phyloP scores from a whole-genome alignment of 2,113 vertebrate species.

The Phoxinus phoxinus region DNA sequence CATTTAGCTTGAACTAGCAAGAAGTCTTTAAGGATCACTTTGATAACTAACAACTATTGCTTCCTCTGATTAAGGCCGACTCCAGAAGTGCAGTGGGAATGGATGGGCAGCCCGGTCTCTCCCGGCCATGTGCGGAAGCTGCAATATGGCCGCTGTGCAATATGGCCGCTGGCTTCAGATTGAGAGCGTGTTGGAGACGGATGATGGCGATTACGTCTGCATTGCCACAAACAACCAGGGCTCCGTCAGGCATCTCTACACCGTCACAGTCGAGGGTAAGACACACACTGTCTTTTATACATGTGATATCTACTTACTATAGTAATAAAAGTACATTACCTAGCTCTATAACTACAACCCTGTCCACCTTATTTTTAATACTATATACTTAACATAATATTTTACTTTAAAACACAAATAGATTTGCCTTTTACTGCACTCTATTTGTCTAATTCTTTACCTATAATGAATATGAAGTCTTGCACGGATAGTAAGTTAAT shows the following conservation, averaged over 20 bases:
- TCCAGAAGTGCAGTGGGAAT: conserved; percentile 79
- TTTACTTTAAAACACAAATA: no score
- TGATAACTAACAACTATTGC: not conserved
- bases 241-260: conserved; percentile 69
- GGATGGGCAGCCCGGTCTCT: conserved; percentile 71
- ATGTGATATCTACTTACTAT: not conserved
- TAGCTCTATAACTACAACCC: no score
- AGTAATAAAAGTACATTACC: not conserved
- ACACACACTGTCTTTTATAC: not conserved
- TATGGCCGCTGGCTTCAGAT: conserved; percentile 77
- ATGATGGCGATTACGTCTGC: conserved; percentile 87
- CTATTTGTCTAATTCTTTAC: no score
- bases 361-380: no score
- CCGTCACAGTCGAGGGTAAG: conserved; percentile 83
- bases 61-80: conserved; percentile 78
- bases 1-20: not conserved
- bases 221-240: conserved; percentile 76
- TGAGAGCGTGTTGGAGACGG: conserved; percentile 67
- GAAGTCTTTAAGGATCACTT: not conserved
- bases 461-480: no score
- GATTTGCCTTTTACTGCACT: no score
- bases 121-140: conserved; percentile 39
- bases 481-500: no score
- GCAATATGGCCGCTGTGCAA: conserved; percentile 73
- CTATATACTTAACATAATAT: no score